Conservation (phyloP, 2,797 vertebrate genomes). For the Danio kyathit region DNA sequence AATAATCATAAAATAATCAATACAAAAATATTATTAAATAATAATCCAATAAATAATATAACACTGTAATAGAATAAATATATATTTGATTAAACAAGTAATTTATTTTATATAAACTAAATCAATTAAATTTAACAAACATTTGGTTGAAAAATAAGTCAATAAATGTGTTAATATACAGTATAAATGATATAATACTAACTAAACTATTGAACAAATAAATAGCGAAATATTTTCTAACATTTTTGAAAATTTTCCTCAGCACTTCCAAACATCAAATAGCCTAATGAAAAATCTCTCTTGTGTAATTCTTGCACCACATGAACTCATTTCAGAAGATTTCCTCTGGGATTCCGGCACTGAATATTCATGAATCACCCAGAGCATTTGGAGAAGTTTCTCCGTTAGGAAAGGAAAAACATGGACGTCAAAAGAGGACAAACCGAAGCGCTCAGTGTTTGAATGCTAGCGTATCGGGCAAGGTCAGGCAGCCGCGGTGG, state of each 20-base stretch:
- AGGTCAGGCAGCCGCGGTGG: conserved; percentile 72
- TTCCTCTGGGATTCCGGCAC: conserved; percentile 56
- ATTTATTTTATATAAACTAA: too few relatives aligned
- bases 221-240: too few relatives aligned
- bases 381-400: conserved; percentile 68
- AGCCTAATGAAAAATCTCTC: conserved; percentile 61
- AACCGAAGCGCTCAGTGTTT: conserved; percentile 54
- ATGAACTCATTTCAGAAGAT: conserved; percentile 62
- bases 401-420: conserved; percentile 59
- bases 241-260: background rate
- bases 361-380: conserved; percentile 77
- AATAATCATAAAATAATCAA: too few relatives aligned
- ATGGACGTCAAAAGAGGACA: conserved; percentile 48
- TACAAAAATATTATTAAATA: too few relatives aligned
- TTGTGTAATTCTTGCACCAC: conserved; percentile 64
- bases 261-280: conserved; percentile 33
- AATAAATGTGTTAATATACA: too few relatives aligned
- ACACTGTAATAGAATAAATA: too few relatives aligned
- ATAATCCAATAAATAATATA: too few relatives aligned
- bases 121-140: too few relatives aligned
- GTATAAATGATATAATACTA: too few relatives aligned
- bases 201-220: too few relatives aligned
- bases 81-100: too few relatives aligned
- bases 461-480: conserved; percentile 74
- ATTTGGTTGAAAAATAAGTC: too few relatives aligned